These are phyloP conservation scores for Oreonectes daqikongensis DNA, from an alignment of 2,797 vertebrate species.

Conservation along the genomic window DNA sequence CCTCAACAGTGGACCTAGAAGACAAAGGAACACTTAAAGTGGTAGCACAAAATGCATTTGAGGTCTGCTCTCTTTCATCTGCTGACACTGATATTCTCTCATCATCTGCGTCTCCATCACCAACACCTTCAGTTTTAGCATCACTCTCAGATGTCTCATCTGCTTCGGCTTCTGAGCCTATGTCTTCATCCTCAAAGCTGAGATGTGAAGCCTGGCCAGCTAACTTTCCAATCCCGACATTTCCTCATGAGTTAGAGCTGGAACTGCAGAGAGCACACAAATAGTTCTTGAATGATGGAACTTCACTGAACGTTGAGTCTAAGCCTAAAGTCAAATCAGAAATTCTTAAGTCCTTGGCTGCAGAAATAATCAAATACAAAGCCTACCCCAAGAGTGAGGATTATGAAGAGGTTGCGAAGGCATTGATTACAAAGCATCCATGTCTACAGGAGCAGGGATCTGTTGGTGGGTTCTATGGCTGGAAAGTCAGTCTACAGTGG, in stretches of 20 bases:
- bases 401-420: not conserved
- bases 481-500: not conserved
- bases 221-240: no score
- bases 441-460: slow-evolving; percentile 10
- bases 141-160: no score
- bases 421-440: not conserved
- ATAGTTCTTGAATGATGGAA: not conserved
- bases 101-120: no score
- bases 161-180: no score
- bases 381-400: not conserved
- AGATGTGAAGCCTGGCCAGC: no score
- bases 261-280: no score
- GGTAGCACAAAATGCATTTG: not conserved
- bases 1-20: not conserved
- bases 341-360: not conserved
- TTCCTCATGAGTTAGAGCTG: no score
- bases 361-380: not conserved
- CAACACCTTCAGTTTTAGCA: no score
- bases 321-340: not conserved
- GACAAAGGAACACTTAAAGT: slow-evolving; percentile 3
- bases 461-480: not conserved
- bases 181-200: no score
- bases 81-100: no score
- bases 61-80: no score
- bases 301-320: not conserved